A percentile compares a stretch with the other conserved stretches of the same genome.
Evolutionary conservation across 1,140 invertebrate species (phyloP).

Genomic region (Oppia nitens): DNA sequence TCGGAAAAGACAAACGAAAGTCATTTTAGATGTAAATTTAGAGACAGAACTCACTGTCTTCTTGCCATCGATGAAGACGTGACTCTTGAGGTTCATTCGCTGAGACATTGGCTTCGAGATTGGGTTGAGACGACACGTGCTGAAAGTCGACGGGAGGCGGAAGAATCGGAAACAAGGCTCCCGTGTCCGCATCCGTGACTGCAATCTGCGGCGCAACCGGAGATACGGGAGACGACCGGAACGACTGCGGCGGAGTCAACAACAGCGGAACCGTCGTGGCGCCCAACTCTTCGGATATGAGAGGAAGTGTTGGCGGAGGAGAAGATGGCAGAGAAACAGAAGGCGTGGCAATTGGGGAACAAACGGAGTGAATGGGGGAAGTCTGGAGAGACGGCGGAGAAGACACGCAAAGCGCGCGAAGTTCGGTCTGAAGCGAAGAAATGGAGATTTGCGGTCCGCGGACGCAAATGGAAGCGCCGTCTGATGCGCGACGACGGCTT

Average conservation of each 20-base stretch:
- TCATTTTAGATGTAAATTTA: background rate
- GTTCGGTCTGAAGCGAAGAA: conserved; percentile 9
- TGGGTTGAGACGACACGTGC: conserved; percentile 4
- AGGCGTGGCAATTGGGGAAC: background rate
- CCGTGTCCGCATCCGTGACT: conserved; percentile 13
- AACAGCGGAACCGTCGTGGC: conserved; percentile 9
- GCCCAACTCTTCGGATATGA: conserved; percentile 14
- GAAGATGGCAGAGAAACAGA: background rate
- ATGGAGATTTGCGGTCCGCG: conserved; percentile 8
- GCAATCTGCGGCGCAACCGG: conserved; percentile 4
- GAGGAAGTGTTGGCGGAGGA: conserved; percentile 12
- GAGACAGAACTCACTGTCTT: conserved; percentile 4
- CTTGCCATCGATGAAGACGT: conserved; percentile 6
- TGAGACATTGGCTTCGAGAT: conserved; percentile 1
- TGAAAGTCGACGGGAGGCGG: conserved; percentile 14
- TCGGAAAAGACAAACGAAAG: background rate
- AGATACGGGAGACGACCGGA: conserved; percentile 2
- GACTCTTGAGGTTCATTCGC: background rate
- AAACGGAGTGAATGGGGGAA: conserved; percentile 12
- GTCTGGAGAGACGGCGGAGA: conserved; percentile 16
- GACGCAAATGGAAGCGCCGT: background rate
- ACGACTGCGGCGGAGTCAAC: conserved; percentile 15
- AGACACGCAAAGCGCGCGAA: conserved; percentile 12
- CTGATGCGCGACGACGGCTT: conserved; percentile 7
- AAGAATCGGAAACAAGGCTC: conserved; percentile 4